These are phyloP conservation scores for Colossoma macropomum DNA, from an alignment of 2,113 vertebrate species.

Conservation along the genomic window DNA sequence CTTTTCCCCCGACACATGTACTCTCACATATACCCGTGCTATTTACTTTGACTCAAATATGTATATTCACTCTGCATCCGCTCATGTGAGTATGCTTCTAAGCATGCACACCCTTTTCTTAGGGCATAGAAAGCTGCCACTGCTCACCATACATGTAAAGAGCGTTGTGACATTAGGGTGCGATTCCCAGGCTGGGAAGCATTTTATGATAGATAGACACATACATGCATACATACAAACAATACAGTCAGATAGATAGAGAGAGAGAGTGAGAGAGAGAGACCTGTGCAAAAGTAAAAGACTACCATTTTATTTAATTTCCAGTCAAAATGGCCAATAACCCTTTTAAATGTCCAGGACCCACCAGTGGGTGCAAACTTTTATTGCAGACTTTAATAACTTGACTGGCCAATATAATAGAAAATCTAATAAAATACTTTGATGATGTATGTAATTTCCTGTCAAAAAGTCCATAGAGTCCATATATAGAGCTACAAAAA, in stretches of 20 bases:
- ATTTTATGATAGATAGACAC: background rate
- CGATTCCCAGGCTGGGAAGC: too few species aligned
- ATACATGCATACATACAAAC: background rate
- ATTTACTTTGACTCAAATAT: background rate
- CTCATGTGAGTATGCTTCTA: background rate
- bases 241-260: background rate
- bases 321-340: too few species aligned
- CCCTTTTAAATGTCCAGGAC: too few species aligned
- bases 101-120: background rate
- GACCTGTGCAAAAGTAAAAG: too few species aligned
- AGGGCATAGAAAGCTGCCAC: background rate
- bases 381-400: too few species aligned
- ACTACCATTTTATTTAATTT: too few species aligned
- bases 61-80: background rate
- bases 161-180: background rate
- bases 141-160: background rate
- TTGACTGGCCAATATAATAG: too few species aligned
- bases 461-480: too few species aligned
- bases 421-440: too few species aligned
- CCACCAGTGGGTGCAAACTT: too few species aligned
- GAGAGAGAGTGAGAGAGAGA: background rate
- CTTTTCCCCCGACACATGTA: background rate
- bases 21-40: background rate
- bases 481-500: too few species aligned
- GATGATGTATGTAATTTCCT: too few species aligned